These are phyloP conservation scores for Halocaridina rubra DNA, from an alignment of 2,888 invertebrate species.

Conservation along the genomic window DNA sequence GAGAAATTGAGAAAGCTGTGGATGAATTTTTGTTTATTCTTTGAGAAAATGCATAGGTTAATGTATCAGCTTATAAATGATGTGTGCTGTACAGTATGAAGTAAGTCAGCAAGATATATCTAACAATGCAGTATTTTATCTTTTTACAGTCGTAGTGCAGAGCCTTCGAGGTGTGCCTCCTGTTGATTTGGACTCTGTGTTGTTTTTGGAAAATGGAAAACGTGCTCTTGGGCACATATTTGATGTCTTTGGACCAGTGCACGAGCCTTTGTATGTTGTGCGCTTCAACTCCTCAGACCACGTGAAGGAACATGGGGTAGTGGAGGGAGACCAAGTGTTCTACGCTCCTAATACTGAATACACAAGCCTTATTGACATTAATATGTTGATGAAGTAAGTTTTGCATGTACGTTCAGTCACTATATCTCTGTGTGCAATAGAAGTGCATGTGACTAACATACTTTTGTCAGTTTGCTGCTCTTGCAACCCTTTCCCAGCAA, in stretches of 20 bases:
- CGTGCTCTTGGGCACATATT: constrained; percentile 83
- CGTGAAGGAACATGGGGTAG: constrained; percentile 77
- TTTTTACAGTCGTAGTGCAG: constrained; percentile 83
- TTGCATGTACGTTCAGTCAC: no score
- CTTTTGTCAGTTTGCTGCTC: no score
- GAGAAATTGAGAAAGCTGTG: no score
- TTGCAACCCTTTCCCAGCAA: no score
- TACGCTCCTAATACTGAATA: constrained; percentile 84
- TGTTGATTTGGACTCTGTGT: constrained; percentile 85
- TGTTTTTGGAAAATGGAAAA: constrained; percentile 85
- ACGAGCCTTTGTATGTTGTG: constrained; percentile 88
- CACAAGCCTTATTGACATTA: constrained; percentile 70
- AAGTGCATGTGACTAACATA: no score
- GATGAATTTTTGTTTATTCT: no score
- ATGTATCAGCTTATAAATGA: neutral
- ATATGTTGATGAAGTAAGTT: constrained; percentile 65
- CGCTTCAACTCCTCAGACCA: constrained; percentile 86
- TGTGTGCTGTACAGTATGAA: no score
- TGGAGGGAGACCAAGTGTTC: constrained; percentile 80
- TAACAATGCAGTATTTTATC: no score
- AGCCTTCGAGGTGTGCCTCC: constrained; percentile 80
- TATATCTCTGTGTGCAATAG: no score
- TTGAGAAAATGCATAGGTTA: no score
- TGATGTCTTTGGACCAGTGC: constrained; percentile 91
- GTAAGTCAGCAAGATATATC: no score